These are phyloP conservation scores for Hartigia nigra DNA, from an alignment of 2,888 invertebrate genomes.

Conservation along the genomic window DNA sequence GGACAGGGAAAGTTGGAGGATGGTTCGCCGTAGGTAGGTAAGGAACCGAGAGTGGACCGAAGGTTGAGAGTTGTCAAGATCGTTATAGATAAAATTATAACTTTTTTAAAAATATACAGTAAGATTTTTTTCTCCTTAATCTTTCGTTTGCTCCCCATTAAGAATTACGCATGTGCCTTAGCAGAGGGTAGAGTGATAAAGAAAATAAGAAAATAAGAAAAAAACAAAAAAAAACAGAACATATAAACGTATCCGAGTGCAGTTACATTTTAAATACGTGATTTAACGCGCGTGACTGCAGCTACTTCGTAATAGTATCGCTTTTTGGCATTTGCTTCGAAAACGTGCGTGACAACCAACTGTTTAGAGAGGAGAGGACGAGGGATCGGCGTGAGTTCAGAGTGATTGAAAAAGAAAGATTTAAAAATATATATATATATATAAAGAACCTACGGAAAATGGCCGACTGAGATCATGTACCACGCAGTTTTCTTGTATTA, in stretches of 20 bases:
- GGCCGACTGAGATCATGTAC: background rate
- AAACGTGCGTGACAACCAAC: background rate
- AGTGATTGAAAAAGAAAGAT: background rate
- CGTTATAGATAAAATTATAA: constrained; percentile 14
- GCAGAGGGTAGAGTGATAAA: constrained; percentile 28
- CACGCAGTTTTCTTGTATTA: background rate
- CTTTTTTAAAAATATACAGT: constrained; percentile 19
- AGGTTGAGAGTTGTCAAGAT: constrained; percentile 6
- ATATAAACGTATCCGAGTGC: constrained; percentile 16
- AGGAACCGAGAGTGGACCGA: background rate
- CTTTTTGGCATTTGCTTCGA: constrained; percentile 29
- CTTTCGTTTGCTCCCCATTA: background rate
- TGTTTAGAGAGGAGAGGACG: background rate
- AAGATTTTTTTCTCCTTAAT: constrained; percentile 2
- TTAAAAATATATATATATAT: background rate
- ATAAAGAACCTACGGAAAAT: background rate
- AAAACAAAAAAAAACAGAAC: too few species aligned
- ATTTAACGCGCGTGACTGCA: constrained; percentile 18
- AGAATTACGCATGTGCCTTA: background rate
- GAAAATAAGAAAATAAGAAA: constrained; percentile 13
- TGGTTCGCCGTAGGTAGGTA: background rate
- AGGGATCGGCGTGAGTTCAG: background rate
- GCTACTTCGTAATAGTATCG: constrained; percentile 18
- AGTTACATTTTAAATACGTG: constrained; percentile 20
- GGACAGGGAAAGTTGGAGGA: background rate